Evolutionary conservation across 2,797 vertebrate species (phyloP).

Genomic region (Spinibarbus caldwelli): DNA sequence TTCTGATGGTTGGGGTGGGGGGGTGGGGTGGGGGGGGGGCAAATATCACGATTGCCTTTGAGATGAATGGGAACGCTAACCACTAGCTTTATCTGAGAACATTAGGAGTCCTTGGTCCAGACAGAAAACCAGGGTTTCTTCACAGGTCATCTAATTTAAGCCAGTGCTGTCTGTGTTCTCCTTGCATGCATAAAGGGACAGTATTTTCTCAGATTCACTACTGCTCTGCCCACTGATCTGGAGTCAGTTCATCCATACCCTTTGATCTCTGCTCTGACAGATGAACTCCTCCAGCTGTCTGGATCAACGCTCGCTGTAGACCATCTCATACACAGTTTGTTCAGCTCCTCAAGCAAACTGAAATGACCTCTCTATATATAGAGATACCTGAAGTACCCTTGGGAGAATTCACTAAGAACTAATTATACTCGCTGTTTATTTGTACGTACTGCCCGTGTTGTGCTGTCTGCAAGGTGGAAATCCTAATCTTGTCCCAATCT

Average conservation of each 20-base stretch:
- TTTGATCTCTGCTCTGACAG: slow-evolving; percentile 67
- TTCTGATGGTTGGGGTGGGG: neutral
- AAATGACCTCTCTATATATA: slow-evolving; percentile 9
- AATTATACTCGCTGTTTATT: neutral
- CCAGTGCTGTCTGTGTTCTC: slow-evolving; percentile 14
- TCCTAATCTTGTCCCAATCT: neutral
- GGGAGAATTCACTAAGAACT: neutral
- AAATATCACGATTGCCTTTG: neutral
- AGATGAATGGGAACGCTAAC: neutral
- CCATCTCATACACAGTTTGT: slow-evolving; percentile 13
- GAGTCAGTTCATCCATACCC: slow-evolving; percentile 57
- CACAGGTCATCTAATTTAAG: slow-evolving; percentile 43
- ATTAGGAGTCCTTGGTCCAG: slow-evolving; percentile 22
- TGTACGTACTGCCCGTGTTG: neutral
- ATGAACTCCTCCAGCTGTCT: slow-evolving; percentile 48
- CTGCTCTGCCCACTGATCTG: slow-evolving; percentile 33
- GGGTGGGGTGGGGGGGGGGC: too few species aligned
- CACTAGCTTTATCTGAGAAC: neutral
- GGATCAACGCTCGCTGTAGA: neutral
- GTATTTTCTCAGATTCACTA: slow-evolving; percentile 23
- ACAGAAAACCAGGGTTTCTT: slow-evolving; percentile 21
- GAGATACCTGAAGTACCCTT: neutral
- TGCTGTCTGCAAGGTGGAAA: neutral
- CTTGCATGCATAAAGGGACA: slow-evolving; percentile 53
- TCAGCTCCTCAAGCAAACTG: neutral